These are phyloP conservation scores for Eueides isabella DNA, from an alignment of 1,140 invertebrate genomes.

Conservation along the genomic window DNA sequence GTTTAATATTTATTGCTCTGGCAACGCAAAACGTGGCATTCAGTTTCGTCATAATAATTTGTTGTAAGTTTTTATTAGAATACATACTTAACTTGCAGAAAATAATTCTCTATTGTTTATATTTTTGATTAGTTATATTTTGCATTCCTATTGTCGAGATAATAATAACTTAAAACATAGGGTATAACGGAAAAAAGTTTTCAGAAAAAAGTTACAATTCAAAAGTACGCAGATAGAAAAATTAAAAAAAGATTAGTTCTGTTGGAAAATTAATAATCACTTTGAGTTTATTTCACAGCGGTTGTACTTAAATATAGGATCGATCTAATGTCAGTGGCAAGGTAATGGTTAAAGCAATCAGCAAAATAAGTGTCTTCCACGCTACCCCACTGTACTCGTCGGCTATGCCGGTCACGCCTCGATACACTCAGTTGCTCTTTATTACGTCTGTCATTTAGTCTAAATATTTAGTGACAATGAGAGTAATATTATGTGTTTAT, in stretches of 20 bases:
- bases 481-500: constrained; percentile 11
- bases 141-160: too few relatives aligned
- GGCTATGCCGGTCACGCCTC: constrained; percentile 37
- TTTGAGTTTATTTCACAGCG: not conserved
- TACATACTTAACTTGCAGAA: too few relatives aligned
- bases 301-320: not conserved
- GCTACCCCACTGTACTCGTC: not conserved
- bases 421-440: constrained; percentile 30
- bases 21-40: too few relatives aligned
- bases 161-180: too few relatives aligned
- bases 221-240: not conserved
- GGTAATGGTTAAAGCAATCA: constrained; percentile 37
- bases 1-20: too few relatives aligned
- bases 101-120: too few relatives aligned
- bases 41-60: too few relatives aligned
- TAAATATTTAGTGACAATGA: constrained; percentile 28
- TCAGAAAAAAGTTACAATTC: too few relatives aligned
- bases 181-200: too few relatives aligned
- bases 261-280: not conserved
- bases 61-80: too few relatives aligned
- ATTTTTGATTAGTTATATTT: too few relatives aligned
- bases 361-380: constrained; percentile 42
- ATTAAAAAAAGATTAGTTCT: not conserved
- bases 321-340: constrained; percentile 28
- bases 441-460: constrained; percentile 17